phyloP scores from a whole-genome alignment of 1,140 invertebrate species.

The Drosophila malerkotliana region DNA sequence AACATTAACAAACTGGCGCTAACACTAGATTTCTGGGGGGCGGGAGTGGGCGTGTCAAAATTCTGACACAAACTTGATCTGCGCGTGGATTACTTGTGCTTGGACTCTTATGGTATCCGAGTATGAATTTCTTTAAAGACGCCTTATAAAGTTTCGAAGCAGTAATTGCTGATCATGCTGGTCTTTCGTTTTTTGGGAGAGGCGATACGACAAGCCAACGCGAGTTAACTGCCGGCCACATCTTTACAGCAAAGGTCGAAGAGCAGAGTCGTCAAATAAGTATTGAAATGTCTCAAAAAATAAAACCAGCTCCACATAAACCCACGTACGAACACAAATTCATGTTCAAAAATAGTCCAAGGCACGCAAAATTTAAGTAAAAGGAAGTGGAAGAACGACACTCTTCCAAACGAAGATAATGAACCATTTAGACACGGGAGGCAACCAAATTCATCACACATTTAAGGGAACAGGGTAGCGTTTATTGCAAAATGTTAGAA shows the following conservation, averaged over 20 bases:
- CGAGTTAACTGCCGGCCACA: not conserved
- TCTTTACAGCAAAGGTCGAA: constrained; percentile 50
- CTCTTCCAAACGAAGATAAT: not conserved
- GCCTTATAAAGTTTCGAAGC: too few species aligned
- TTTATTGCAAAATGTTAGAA: not conserved
- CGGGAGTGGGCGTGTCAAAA: too few species aligned
- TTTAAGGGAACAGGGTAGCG: too few species aligned
- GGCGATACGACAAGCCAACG: not conserved
- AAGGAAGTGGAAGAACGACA: not conserved
- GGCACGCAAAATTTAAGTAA: constrained; percentile 15
- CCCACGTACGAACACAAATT: not conserved
- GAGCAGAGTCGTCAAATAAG: constrained; percentile 13
- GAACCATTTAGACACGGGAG: not conserved
- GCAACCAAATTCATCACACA: too few species aligned
- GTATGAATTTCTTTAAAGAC: too few species aligned
- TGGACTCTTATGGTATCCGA: too few species aligned
- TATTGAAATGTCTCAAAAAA: constrained; percentile 2
- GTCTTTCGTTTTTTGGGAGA: not conserved
- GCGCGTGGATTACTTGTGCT: too few species aligned
- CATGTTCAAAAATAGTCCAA: constrained; percentile 26
- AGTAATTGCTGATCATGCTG: not conserved
- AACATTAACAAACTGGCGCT: too few species aligned
- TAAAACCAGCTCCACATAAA: constrained; percentile 34
- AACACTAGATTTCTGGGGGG: too few species aligned
- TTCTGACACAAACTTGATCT: too few species aligned